Percentiles rank a stretch among this genome's conserved stretches.
Evolutionary conservation across 53 echinoderm and acorn worm genomes (phyloP).

Genomic region (Glandiceps talaboti): DNA sequence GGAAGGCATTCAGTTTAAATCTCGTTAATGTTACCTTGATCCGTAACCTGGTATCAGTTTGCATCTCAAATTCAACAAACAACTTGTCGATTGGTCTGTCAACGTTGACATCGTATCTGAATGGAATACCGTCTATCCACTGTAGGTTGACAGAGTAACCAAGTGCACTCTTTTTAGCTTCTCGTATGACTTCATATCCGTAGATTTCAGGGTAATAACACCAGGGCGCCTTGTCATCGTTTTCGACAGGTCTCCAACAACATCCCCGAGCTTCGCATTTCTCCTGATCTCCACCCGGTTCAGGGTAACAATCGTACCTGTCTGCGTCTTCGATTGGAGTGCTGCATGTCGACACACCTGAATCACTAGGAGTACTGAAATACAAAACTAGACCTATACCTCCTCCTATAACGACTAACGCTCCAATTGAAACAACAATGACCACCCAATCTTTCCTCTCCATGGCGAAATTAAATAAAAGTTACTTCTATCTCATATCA

Average conservation of each 20-base stretch:
- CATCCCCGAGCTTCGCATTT: constrained; percentile 65
- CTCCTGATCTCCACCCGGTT: constrained; percentile 25
- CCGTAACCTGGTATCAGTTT: constrained; percentile 61
- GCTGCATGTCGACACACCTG: not conserved
- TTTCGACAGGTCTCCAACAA: constrained; percentile 28
- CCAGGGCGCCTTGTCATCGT: constrained; percentile 33
- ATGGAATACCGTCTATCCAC: constrained; percentile 19
- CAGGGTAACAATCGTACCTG: constrained; percentile 62
- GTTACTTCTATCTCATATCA: too few species aligned
- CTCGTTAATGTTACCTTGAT: too few species aligned
- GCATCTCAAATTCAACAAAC: constrained; percentile 53
- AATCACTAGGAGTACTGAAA: constrained; percentile 16
- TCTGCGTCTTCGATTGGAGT: not conserved
- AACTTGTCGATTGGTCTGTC: constrained; percentile 9
- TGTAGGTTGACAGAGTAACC: constrained; percentile 55
- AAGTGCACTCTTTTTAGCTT: constrained; percentile 31
- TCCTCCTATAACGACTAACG: too few species aligned
- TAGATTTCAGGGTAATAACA: constrained; percentile 51
- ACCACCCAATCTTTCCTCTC: too few species aligned
- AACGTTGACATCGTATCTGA: constrained; percentile 22
- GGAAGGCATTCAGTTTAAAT: too few species aligned
- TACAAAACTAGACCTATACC: constrained; percentile 12
- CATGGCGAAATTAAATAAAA: too few species aligned
- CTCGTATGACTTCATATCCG: constrained; percentile 30
- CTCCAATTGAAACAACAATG: too few species aligned